These are phyloP conservation scores for Oxyruncus cristatus DNA, from an alignment of 2,113 vertebrate genomes.

Conservation along the genomic window DNA sequence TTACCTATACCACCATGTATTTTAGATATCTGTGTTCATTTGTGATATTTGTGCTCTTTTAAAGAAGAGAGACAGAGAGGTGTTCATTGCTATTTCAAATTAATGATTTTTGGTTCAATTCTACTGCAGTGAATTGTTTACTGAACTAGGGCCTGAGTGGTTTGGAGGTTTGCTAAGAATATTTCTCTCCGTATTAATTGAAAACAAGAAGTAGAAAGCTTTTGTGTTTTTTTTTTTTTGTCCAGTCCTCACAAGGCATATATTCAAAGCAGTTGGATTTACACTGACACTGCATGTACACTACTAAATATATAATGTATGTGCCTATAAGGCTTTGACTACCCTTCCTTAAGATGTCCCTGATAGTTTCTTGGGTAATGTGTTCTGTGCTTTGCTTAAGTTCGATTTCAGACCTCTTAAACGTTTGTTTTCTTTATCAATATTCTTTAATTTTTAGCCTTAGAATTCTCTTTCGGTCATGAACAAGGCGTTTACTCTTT, in stretches of 20 bases:
- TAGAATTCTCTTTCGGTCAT: neutral
- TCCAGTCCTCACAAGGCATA: neutral
- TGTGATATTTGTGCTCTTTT: neutral
- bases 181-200: neutral
- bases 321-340: neutral
- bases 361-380: neutral
- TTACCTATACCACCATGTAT: rapidly evolving
- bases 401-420: neutral
- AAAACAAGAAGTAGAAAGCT: neutral
- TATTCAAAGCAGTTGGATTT: neutral
- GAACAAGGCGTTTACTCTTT: neutral
- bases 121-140: neutral
- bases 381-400: neutral
- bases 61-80: neutral
- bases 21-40: neutral
- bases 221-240: neutral
- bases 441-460: neutral
- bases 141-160: neutral
- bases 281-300: neutral
- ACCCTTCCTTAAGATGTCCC: neutral
- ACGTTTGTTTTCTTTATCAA: neutral
- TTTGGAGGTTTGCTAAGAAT: neutral
- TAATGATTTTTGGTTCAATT: neutral
- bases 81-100: neutral
- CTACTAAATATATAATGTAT: neutral